Evolutionary conservation across 2,888 invertebrate species (phyloP), one percentile per base, ranked within the genome.

Genomic region (Cataglyphis cursor): DNA sequence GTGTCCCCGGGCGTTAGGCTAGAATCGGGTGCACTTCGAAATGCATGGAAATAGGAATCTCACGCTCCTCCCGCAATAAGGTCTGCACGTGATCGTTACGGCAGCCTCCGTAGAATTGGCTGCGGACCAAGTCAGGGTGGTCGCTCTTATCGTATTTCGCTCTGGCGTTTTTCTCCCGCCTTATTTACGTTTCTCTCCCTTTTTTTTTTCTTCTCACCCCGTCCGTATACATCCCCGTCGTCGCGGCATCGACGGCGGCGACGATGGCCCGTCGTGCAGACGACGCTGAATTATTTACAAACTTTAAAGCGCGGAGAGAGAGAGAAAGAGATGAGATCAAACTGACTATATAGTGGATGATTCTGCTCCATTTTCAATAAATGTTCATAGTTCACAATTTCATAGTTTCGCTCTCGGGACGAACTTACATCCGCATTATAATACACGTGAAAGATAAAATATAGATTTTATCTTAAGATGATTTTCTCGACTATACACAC

Each of bases 211-310:
- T 35, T 18, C 3, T 12, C 41, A 28, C 54, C 44, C 59, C n/a
- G 5, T 48, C 21, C 62, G 10, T 48, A 51, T 66, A n/a, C 35
- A 59, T 75, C 54, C 41, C 44, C 41, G 57, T 38, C 66, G 68
- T 51, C 28, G 62, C 38, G 68, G 44, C 78, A 80, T 78, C 82
- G 80, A 80, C 66, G 35, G n/a, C 61, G 48, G n/a, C 44, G 61
- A 35, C 48, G n/a, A 12, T 10, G 21, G 21, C 44, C 57, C 72
- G 78, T 72, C 51, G 64, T 87, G 85, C 81, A 87, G 81, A 80
- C 74, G 64, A 61, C 64, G 70, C 68, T 89, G 88, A 89, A 89
- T 88, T 86, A 89, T 89, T 88, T 88, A 88, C 83, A 76, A 87
- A 88, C 35, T 48, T 70, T 78, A 80, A 82, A 70, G 78, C 57